These are phyloP conservation scores for Meriones unguiculatus DNA, from an alignment of 2,113 vertebrate genomes.

Conservation along the genomic window DNA sequence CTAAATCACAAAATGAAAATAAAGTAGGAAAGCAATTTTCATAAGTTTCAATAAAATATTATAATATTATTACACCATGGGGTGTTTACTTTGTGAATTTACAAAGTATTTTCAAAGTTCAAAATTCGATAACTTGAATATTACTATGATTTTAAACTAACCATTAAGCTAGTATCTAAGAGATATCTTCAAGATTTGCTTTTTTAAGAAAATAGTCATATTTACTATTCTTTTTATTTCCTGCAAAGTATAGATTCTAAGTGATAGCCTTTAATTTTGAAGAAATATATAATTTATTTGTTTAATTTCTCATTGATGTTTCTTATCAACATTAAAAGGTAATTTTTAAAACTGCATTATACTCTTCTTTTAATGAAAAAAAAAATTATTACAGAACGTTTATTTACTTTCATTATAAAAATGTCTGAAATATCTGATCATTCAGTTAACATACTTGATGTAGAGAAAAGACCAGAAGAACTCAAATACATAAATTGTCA, in stretches of 20 bases:
- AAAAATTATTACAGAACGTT: constrained; percentile 34
- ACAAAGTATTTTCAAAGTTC: neutral
- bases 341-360: neutral
- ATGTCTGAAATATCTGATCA: constrained; percentile 22
- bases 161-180: neutral
- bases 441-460: neutral
- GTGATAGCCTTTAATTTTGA: neutral
- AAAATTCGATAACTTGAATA: neutral
- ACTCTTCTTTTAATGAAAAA: neutral
- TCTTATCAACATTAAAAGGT: constrained; percentile 45
- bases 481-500: neutral
- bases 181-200: neutral
- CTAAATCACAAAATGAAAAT: neutral
- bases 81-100: neutral
- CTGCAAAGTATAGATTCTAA: neutral
- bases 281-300: neutral
- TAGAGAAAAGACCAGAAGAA: neutral
- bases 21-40: neutral
- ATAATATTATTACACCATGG: neutral
- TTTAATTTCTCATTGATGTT: constrained; percentile 32
- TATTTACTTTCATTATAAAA: constrained; percentile 61
- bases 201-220: neutral
- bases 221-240: neutral
- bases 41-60: neutral
- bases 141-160: neutral